These are phyloP conservation scores for Thera obeliscata DNA, from an alignment of 2,888 invertebrate genomes.

Conservation along the genomic window DNA sequence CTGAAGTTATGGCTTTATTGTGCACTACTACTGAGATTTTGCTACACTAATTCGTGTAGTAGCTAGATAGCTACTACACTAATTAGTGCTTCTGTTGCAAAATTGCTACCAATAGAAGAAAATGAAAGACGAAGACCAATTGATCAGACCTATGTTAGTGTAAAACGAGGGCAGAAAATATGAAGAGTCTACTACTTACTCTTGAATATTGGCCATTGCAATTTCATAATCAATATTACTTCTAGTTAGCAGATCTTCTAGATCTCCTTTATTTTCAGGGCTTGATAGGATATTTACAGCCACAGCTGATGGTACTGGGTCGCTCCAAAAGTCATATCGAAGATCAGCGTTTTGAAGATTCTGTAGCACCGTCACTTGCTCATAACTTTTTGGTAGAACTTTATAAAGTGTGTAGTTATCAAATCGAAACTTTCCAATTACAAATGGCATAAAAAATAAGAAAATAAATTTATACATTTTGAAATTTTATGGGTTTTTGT, in stretches of 20 bases:
- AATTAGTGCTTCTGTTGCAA: no score
- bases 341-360: constrained; percentile 64
- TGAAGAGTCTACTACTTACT: constrained; percentile 56
- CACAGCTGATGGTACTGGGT: constrained; percentile 50
- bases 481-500: background rate
- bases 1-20: background rate
- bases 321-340: constrained; percentile 69
- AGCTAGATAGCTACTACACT: no score
- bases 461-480: constrained; percentile 21
- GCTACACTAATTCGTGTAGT: no score
- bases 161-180: no score
- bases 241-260: constrained; percentile 55
- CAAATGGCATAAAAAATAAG: constrained; percentile 27
- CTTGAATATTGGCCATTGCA: constrained; percentile 72
- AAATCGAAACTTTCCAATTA: constrained; percentile 53
- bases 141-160: no score
- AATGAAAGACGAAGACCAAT: no score
- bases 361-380: constrained; percentile 74
- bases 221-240: constrained; percentile 65
- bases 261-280: constrained; percentile 56
- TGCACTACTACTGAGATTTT: background rate
- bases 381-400: constrained; percentile 67
- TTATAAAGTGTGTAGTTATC: constrained; percentile 76
- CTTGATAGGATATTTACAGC: constrained; percentile 67
- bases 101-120: no score